These are phyloP conservation scores for Microcebus lehilahytsara DNA, from an alignment of 2,113 vertebrate species.

Conservation along the genomic window DNA sequence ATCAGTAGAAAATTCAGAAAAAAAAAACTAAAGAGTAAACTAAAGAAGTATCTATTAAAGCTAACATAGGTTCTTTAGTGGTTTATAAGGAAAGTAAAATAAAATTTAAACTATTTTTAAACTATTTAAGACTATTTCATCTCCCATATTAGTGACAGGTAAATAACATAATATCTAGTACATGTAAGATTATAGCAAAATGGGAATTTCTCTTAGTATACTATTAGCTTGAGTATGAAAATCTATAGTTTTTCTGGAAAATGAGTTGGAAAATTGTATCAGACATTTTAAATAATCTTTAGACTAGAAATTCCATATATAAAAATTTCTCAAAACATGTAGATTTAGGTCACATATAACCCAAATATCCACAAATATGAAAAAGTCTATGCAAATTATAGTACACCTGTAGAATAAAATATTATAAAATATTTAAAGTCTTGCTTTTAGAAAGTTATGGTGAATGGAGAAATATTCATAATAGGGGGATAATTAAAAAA, in stretches of 20 bases:
- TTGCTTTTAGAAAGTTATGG: background rate
- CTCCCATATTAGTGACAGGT: background rate
- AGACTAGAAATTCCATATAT: background rate
- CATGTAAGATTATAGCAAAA: background rate
- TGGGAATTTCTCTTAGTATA: background rate
- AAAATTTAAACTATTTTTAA: background rate
- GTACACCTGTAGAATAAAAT: background rate
- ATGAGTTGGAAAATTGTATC: background rate
- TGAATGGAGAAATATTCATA: background rate
- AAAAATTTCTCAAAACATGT: background rate
- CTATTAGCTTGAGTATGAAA: background rate
- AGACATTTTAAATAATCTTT: background rate
- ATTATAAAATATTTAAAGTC: background rate
- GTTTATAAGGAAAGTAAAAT: conserved; percentile 27
- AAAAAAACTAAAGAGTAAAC: background rate
- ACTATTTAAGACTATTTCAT: background rate
- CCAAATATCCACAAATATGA: background rate
- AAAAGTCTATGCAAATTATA: background rate
- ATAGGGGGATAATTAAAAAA: background rate
- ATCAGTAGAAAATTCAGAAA: background rate
- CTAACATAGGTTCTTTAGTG: background rate
- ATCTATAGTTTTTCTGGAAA: background rate
- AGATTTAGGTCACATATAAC: background rate
- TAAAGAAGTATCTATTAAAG: background rate
- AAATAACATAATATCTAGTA: background rate